phyloP scores from a whole-genome alignment of 53 echinoderm and acorn worm species.

The Patiria pectinifera region DNA sequence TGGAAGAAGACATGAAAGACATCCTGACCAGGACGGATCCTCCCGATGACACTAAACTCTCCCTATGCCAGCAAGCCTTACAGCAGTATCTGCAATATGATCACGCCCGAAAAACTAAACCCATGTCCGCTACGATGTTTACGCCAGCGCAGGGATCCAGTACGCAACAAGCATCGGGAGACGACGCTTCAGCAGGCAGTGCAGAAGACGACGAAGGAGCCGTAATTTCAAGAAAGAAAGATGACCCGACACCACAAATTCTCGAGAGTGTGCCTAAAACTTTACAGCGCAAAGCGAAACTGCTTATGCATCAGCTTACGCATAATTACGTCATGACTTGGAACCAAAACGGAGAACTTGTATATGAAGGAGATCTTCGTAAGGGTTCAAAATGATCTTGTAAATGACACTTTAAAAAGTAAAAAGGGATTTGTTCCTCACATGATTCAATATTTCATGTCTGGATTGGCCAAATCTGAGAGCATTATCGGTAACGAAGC shows the following conservation, averaged over 20 bases:
- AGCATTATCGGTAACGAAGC: slow-evolving; percentile 13
- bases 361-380: slow-evolving; percentile 17
- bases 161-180: too few relatives aligned
- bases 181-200: too few relatives aligned
- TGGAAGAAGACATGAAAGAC: slow-evolving; percentile 27
- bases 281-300: slow-evolving; percentile 17
- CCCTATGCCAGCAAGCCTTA: slow-evolving; percentile 12
- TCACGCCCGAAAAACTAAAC: slow-evolving; percentile 10
- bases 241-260: slow-evolving; percentile 22
- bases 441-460: slow-evolving; percentile 48
- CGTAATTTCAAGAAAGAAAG: neutral
- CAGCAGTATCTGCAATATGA: slow-evolving; percentile 15
- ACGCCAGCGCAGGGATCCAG: neutral
- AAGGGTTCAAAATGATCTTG: slow-evolving; percentile 55
- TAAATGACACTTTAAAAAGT: slow-evolving; percentile 38
- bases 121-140: neutral
- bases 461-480: slow-evolving; percentile 49
- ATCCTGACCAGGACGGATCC: slow-evolving; percentile 3
- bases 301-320: slow-evolving; percentile 3
- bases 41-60: neutral
- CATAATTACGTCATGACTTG: slow-evolving; percentile 45
- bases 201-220: neutral
- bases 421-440: slow-evolving; percentile 41
- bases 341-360: slow-evolving; percentile 40
- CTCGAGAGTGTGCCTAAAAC: slow-evolving; percentile 38